These are phyloP conservation scores for Malurus leucopterus DNA, from an alignment of 2,797 vertebrate genomes.

Conservation along the genomic window DNA sequence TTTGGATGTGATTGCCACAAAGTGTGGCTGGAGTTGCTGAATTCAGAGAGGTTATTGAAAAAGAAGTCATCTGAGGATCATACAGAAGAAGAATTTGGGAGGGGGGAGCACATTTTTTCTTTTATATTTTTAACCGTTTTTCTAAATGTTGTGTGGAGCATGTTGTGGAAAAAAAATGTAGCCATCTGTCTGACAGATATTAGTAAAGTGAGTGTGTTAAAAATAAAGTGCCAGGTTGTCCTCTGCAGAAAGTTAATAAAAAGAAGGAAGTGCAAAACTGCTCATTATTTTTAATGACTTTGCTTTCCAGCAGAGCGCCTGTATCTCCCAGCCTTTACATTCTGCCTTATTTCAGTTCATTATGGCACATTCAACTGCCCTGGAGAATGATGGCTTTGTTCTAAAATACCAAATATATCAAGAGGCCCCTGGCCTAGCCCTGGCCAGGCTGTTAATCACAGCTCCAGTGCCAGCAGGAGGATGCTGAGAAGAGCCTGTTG, in stretches of 20 bases:
- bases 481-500: constrained; percentile 45
- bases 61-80: background rate
- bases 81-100: background rate
- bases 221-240: constrained; percentile 70
- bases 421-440: constrained; percentile 43
- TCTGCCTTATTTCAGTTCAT: constrained; percentile 75
- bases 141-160: background rate
- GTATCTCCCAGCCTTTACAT: constrained; percentile 74
- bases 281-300: constrained; percentile 91
- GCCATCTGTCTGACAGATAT: constrained; percentile 60
- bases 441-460: constrained; percentile 44
- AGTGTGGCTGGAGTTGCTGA: background rate
- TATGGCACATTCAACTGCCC: constrained; percentile 64
- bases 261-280: constrained; percentile 74
- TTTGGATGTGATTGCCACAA: background rate
- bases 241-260: constrained; percentile 77
- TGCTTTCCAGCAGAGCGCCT: constrained; percentile 80
- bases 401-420: constrained; percentile 67
- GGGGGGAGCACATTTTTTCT: background rate
- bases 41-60: background rate
- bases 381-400: constrained; percentile 85
- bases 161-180: constrained; percentile 23
- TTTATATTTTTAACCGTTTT: background rate
- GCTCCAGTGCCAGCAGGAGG: constrained; percentile 46
- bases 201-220: constrained; percentile 59